These are phyloP conservation scores for Acrocephalus arundinaceus DNA, from an alignment of 2,113 vertebrate genomes.

Conservation along the genomic window DNA sequence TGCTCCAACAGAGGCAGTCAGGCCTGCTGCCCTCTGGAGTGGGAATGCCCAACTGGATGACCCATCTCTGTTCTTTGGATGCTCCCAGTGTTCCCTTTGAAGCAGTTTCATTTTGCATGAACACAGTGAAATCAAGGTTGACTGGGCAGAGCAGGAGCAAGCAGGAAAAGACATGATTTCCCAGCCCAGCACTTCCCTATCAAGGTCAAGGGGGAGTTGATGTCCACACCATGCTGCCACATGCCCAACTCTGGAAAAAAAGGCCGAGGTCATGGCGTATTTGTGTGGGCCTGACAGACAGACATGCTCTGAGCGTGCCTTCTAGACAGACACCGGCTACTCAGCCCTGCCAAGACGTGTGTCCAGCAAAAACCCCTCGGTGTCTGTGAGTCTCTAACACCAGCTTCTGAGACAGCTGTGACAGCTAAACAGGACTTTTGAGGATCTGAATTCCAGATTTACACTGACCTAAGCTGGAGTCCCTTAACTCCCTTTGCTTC, in stretches of 20 bases:
- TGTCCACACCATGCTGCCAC: accelerated
- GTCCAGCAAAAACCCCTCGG: neutral
- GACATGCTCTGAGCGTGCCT: neutral
- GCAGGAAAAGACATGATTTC: neutral
- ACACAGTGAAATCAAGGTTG: neutral
- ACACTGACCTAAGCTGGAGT: constrained; percentile 5
- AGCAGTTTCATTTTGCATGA: neutral
- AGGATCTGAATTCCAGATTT: constrained; percentile 46
- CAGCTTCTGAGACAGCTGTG: constrained; percentile 27
- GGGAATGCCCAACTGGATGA: neutral
- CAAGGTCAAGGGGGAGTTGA: accelerated
- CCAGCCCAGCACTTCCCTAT: neutral
- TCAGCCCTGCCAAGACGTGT: neutral
- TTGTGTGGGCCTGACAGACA: neutral
- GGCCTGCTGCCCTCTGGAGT: neutral
- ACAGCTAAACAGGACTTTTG: constrained; percentile 6
- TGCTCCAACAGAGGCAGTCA: neutral
- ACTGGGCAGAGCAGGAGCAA: neutral
- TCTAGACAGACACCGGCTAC: neutral
- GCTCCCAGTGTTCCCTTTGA: neutral
- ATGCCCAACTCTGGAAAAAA: neutral
- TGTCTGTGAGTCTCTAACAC: neutral
- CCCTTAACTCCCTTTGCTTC: constrained; percentile 10
- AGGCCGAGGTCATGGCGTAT: neutral
- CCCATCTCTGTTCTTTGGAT: neutral